phyloP scores from a whole-genome alignment of 1,140 invertebrate genomes.

The Lucilia sericata region DNA sequence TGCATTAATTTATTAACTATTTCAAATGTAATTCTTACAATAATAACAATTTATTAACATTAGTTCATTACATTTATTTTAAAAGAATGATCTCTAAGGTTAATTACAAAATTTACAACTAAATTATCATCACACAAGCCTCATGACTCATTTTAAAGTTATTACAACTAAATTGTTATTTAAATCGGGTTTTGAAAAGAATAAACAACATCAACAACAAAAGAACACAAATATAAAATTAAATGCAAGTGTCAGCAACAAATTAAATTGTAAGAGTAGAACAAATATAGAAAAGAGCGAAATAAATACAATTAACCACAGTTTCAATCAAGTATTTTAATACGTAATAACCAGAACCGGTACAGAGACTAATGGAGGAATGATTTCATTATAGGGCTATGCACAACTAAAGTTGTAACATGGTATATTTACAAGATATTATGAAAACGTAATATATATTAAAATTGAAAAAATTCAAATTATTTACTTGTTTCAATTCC shows the following conservation, averaged over 20 bases:
- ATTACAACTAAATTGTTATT: not conserved
- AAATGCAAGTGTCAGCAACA: conserved; percentile 9
- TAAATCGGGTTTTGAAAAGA: not conserved
- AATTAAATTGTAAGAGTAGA: not conserved
- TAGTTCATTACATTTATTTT: not conserved
- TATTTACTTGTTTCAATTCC: not conserved
- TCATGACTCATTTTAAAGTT: not conserved
- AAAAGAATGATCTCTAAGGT: not conserved
- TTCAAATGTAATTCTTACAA: no score
- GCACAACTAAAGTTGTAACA: no score
- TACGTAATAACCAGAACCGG: no score
- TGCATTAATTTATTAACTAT: no score
- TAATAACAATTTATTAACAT: no score
- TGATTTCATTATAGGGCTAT: no score
- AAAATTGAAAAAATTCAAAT: no score
- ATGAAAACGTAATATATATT: no score
- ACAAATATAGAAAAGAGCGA: not conserved
- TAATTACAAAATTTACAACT: conserved; percentile 2
- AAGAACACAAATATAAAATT: conserved; percentile 2
- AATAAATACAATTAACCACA: conserved; percentile 17
- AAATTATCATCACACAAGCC: not conserved
- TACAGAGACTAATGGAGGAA: no score
- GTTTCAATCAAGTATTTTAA: not conserved
- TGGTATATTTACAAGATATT: no score
- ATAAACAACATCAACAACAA: not conserved